A percentile compares a stretch with the other conserved stretches of the same genome.
phyloP scores from a whole-genome alignment of 1,140 invertebrate species.

The Listronotus oregonensis region DNA sequence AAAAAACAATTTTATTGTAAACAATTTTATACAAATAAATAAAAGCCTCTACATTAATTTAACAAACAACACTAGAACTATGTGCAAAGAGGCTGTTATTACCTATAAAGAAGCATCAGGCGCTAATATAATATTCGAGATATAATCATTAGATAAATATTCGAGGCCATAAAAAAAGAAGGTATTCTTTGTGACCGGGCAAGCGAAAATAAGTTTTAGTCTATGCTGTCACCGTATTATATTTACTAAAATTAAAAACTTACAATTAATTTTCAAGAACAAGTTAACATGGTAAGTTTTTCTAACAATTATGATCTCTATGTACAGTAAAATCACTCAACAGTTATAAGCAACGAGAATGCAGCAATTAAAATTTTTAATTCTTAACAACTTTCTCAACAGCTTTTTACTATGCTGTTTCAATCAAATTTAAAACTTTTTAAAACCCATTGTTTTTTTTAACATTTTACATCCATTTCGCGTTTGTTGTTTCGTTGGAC shows the following conservation, averaged over 20 bases:
- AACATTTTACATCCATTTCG: no score
- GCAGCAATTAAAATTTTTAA: conserved; percentile 18
- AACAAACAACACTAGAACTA: conserved; percentile 52
- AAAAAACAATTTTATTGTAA: conserved; percentile 43
- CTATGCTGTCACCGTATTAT: conserved; percentile 13
- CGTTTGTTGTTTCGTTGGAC: no score
- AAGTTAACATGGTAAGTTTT: conserved; percentile 27
- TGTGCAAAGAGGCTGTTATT: conserved; percentile 51
- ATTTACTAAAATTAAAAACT: conserved; percentile 32
- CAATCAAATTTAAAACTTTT: neutral
- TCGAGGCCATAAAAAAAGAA: conserved; percentile 26
- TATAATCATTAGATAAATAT: conserved; percentile 29
- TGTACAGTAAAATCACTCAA: conserved; percentile 33
- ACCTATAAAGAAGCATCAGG: conserved; percentile 47
- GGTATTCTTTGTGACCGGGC: conserved; percentile 27
- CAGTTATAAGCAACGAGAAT: conserved; percentile 15
- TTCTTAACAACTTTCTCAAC: neutral
- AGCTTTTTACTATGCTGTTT: neutral
- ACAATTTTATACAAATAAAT: conserved; percentile 44
- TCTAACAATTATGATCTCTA: conserved; percentile 34
- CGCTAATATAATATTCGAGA: conserved; percentile 41
- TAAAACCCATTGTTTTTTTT: no score
- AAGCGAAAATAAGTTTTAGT: conserved; percentile 23
- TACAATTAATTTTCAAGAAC: conserved; percentile 21
- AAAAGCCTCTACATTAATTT: conserved; percentile 54